Base-by-base conservation (phyloP, 64 coral and sea anemone species). In the Actinia equina region DNA sequence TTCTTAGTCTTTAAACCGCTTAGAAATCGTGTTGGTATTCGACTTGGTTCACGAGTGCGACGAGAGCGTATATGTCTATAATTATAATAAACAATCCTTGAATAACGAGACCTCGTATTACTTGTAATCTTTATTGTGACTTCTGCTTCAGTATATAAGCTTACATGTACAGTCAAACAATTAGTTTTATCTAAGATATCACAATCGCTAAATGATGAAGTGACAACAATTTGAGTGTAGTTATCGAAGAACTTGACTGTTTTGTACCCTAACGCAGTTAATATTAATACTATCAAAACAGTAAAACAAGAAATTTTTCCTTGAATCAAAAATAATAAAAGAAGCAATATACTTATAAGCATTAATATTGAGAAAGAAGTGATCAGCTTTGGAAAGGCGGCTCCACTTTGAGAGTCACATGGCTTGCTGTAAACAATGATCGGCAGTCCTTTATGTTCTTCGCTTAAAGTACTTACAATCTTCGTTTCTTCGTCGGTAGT, bases 101-200 rank as follows among this genome's bases (percentile, higher is more conserved):
- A 37, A 37, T 37, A 37, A n/a, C 30, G 30, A 82, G 44, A 30
- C n/a, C 53, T 82, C 19, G 10, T 30, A 86, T 43, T 86, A 1
- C 11, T 13, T 79, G 77, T 79, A 64, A 37, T 86, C 19, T 86
- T 86, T 86, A 86, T 86, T 86, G 77, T 79, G 45, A 79, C 77
- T 79, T 22, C n/a, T 22, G 77, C 77, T 5, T 79, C 77, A 79
- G 13, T 79, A n/a, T 79, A 79, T 37, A 37, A 37, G 30, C 30
- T 37, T 79, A 79, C 77, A 86, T 86, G 12, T 23, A 86, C 84
- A 86, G 56, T 58, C 84, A 86, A 42, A 86, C 22, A 23, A 59
- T n/a, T 60, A 61, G 84, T 42, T 64, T 86, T 86, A 59, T 64
- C 84, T 59, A 86, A 86, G n/a, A 86, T 30, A 64, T 86, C 19